These are phyloP conservation scores for Thereva unica DNA, from an alignment of 2,888 invertebrate species.

Conservation along the genomic window DNA sequence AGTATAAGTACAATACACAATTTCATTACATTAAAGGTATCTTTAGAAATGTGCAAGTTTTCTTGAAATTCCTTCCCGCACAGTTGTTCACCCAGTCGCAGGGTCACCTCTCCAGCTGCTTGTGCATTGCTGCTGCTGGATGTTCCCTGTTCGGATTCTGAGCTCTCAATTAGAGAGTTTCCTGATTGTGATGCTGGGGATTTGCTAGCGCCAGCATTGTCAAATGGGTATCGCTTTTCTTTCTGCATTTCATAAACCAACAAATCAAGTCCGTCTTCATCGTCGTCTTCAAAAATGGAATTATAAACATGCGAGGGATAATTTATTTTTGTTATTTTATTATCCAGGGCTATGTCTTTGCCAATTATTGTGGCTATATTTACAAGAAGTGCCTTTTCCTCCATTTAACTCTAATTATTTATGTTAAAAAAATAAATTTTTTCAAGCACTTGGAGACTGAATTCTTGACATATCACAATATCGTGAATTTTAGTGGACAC, in stretches of 20 bases:
- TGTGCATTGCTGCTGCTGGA: not conserved
- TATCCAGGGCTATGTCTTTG: constrained; percentile 53
- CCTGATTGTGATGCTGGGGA: not conserved
- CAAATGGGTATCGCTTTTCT: not conserved
- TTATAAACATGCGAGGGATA: constrained; percentile 13
- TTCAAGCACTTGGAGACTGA: too few relatives aligned
- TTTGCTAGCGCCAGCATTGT: not conserved
- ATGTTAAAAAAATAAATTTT: too few relatives aligned
- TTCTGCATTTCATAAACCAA: constrained; percentile 36
- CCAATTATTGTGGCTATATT: constrained; percentile 55
- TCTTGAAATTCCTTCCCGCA: constrained; percentile 29
- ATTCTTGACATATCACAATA: too few relatives aligned
- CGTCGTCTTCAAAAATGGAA: constrained; percentile 27
- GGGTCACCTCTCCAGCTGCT: constrained; percentile 18
- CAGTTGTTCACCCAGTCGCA: constrained; percentile 17
- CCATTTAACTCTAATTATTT: constrained; percentile 45
- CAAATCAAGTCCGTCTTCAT: constrained; percentile 29
- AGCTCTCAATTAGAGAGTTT: not conserved
- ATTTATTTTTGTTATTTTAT: constrained; percentile 43
- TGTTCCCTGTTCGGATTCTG: too few relatives aligned
- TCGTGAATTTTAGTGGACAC: too few relatives aligned
- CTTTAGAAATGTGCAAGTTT: constrained; percentile 34
- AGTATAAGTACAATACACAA: not conserved
- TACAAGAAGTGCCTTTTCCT: constrained; percentile 52
- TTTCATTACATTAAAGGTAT: constrained; percentile 32